Base-by-base conservation (phyloP, 2,113 vertebrate species). In the Austrofundulus limnaeus region DNA sequence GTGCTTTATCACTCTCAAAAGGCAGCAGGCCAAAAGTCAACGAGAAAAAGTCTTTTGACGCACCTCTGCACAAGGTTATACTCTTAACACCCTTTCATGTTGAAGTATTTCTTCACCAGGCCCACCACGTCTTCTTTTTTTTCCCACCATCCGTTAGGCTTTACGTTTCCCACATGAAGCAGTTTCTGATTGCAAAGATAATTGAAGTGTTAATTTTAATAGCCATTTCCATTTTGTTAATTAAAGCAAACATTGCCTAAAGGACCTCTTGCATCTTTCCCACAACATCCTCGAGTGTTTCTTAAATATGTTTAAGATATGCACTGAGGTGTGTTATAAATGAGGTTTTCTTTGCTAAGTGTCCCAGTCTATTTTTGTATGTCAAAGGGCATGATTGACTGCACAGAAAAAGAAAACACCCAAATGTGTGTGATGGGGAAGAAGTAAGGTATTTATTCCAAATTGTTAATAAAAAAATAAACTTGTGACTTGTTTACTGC, bases 331-430 rank as follows among this genome's bases (percentile, higher is more conserved):
- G n/a, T 78, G 74, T 91, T 90, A 88, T 89, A 88, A 92, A 91
- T 83, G 74, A 88, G 84, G 88, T 92, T 92, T 92, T 88, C 91
- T 92, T 91, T 90, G 66, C 90, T 91, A 91, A 92, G 91, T 91
- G 87, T 89, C 87, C 69, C 62, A 1, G 75, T 88, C 84, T 92
- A 65, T 91, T 92, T 92, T 91, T 87, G 51, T 87, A 92, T 90
- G 91, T 92, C 90, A 91, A 64, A 83, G 78, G 57, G 50, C 76
- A 85, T 90, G 91, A 93, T 90, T 83, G 89, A 93, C 90, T 90
- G 88, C 77, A 1, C 77, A 53, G 85, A 84, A 85, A 85, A 82
- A 82, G 80, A 91, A 89, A 91, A 90, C 83, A 85, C 41, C 83
- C 88, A 90, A 90, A 89, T 82, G 76, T 28, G 49, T 70, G 66